phyloP scores from a whole-genome alignment of 2,888 invertebrate genomes.

The Leptogaster cylindrica region DNA sequence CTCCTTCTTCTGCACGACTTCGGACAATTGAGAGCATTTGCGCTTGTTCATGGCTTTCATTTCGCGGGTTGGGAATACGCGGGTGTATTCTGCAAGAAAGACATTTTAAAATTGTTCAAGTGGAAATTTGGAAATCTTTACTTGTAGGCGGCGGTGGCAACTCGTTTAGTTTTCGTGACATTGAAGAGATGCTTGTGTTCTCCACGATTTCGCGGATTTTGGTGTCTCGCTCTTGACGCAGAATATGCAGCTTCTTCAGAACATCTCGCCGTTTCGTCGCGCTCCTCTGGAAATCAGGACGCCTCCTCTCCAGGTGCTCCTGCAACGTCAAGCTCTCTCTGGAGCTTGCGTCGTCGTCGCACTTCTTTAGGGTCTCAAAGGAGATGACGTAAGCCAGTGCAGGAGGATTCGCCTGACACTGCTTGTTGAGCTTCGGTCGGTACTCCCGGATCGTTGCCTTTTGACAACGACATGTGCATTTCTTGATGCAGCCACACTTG shows the following conservation, averaged over 20 bases:
- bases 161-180: slow-evolving; percentile 53
- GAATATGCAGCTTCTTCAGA: slow-evolving; percentile 55
- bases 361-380: slow-evolving; percentile 50
- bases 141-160: slow-evolving; percentile 60
- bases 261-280: slow-evolving; percentile 60
- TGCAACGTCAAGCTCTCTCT: slow-evolving; percentile 64
- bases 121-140: slow-evolving; percentile 49
- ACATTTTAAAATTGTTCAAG: slow-evolving; percentile 8
- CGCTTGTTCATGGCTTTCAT: slow-evolving; percentile 68
- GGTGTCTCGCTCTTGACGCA: slow-evolving; percentile 55
- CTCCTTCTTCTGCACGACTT: slow-evolving; percentile 71
- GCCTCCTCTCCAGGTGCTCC: slow-evolving; percentile 73
- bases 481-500: background rate
- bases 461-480: background rate
- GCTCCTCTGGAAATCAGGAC: slow-evolving; percentile 72
- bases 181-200: slow-evolving; percentile 53
- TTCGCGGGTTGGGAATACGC: slow-evolving; percentile 65
- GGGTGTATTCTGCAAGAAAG: slow-evolving; percentile 59
- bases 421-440: slow-evolving; percentile 47
- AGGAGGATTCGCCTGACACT: slow-evolving; percentile 56
- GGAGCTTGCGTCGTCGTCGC: background rate
- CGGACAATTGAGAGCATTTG: slow-evolving; percentile 74
- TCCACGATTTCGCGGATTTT: slow-evolving; percentile 56
- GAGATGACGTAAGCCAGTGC: slow-evolving; percentile 57
- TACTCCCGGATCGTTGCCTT: slow-evolving; percentile 35